These are phyloP conservation scores for Vicugna pacos DNA, from an alignment of 2,113 vertebrate genomes.

Conservation along the genomic window DNA sequence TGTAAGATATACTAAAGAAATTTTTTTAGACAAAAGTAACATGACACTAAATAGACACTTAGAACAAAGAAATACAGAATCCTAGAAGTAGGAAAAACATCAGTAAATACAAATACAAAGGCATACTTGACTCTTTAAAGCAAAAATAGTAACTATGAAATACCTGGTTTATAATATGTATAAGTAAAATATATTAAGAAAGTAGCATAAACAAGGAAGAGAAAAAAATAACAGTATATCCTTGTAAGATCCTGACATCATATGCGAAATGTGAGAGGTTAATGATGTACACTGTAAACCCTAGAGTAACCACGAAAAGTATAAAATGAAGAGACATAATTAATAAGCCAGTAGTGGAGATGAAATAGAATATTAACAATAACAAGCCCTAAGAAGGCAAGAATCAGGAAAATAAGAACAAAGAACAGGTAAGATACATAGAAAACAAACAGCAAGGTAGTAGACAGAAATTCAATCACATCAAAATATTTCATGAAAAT, in stretches of 20 bases:
- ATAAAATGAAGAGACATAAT: background rate
- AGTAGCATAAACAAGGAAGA: background rate
- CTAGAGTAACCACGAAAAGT: background rate
- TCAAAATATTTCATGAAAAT: background rate
- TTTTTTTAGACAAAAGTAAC: slow-evolving; percentile 22
- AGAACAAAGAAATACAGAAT: background rate
- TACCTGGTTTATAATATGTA: background rate
- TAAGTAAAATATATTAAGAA: background rate
- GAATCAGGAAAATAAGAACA: background rate
- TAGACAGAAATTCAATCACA: background rate
- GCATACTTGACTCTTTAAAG: background rate
- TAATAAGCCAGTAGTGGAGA: background rate
- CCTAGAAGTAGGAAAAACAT: background rate
- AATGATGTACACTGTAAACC: background rate
- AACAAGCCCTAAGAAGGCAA: background rate
- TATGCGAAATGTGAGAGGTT: background rate
- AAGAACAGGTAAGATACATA: background rate
- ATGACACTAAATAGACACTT: background rate
- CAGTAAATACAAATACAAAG: background rate
- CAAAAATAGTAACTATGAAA: background rate
- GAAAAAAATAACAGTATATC: background rate
- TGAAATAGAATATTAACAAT: slow-evolving; percentile 34
- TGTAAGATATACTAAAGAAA: background rate
- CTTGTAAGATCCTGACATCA: background rate
- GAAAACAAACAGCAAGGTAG: background rate